Conservation (phyloP, 1,140 invertebrate genomes). For the Zaprionus vittiger region DNA sequence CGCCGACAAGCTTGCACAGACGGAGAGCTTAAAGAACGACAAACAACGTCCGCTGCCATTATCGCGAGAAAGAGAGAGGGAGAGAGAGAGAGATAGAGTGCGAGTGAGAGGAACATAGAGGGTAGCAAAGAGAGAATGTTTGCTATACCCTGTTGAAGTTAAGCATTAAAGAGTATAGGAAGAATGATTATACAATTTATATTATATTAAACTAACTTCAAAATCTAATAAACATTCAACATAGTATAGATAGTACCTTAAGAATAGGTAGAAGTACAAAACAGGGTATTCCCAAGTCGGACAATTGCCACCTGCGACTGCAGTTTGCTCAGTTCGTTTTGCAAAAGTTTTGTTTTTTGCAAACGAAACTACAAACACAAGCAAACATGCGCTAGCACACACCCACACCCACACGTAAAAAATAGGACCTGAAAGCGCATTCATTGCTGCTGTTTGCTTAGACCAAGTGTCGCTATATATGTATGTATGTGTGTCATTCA, state of each 20-base stretch:
- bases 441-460: conserved; percentile 68
- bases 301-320: conserved; percentile 1
- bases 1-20: conserved; percentile 13
- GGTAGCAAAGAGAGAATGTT: conserved; percentile 9
- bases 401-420: conserved; percentile 33
- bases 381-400: conserved; percentile 54
- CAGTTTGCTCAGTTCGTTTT: conserved; percentile 50
- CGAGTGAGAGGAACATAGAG: not conserved
- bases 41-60: conserved; percentile 63
- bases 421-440: conserved; percentile 58
- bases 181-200: not conserved
- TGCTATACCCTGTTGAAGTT: conserved; percentile 16
- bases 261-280: not conserved
- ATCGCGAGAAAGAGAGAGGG: conserved; percentile 16
- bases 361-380: conserved; percentile 70
- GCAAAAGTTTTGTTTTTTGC: conserved; percentile 67
- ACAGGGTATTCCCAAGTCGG: conserved; percentile 11
- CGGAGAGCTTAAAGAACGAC: conserved; percentile 61
- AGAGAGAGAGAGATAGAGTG: not conserved
- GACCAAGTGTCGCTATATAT: conserved; percentile 42
- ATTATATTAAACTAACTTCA: not conserved
- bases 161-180: not conserved
- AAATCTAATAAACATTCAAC: no score
- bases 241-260: no score
- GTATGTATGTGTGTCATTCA: conserved; percentile 21